Evolutionary conservation across 2,888 invertebrate genomes (phyloP).

Genomic region (Rotaria macrura): DNA sequence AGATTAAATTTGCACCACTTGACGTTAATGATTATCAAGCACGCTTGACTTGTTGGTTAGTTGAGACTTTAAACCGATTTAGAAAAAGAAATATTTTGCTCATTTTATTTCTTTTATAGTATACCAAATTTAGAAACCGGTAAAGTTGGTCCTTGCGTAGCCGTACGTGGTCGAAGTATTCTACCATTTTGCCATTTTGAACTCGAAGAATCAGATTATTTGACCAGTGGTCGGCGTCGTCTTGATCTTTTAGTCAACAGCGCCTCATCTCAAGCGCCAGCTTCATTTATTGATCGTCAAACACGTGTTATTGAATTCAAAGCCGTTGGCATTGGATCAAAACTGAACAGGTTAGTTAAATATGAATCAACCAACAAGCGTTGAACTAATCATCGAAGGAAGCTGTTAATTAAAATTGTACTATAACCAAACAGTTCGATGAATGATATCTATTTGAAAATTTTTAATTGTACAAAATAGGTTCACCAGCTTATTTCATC

Average conservation of each 20-base stretch:
- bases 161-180: conserved; percentile 56
- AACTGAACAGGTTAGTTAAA: conserved; percentile 38
- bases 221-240: conserved; percentile 48
- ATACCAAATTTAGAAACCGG: conserved; percentile 45
- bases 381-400: too few species aligned
- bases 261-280: conserved; percentile 44
- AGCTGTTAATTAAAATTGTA: too few species aligned
- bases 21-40: conserved; percentile 47
- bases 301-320: conserved; percentile 60
- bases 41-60: conserved; percentile 46
- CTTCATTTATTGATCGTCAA: conserved; percentile 50
- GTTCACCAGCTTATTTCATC: too few species aligned
- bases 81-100: too few species aligned
- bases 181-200: conserved; percentile 64
- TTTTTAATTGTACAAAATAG: too few species aligned
- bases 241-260: conserved; percentile 46
- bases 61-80: background rate
- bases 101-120: conserved; percentile 37
- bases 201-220: conserved; percentile 59
- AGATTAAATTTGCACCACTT: conserved; percentile 43
- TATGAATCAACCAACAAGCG: too few species aligned
- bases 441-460: too few species aligned
- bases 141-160: conserved; percentile 42
- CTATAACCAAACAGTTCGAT: too few species aligned
- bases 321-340: conserved; percentile 57